Evolutionary conservation across 2,797 vertebrate species (phyloP).

Genomic region (Erethizon dorsatum): DNA sequence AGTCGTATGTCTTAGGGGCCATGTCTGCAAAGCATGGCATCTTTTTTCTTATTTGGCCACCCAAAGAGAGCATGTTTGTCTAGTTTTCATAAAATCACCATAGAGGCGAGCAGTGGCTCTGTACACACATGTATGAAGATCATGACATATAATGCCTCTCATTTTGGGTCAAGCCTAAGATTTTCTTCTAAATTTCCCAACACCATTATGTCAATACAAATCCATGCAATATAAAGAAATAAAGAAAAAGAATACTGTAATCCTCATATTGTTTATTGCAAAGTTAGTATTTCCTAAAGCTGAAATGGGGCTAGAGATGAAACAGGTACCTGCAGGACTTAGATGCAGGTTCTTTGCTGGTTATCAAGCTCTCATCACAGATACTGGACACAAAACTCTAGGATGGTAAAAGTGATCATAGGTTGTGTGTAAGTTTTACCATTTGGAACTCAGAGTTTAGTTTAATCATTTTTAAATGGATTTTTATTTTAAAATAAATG

Average conservation of each 20-base stretch:
- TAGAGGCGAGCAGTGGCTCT: neutral
- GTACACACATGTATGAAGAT: neutral
- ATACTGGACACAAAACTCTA: neutral
- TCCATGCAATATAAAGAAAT: neutral
- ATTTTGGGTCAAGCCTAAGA: neutral
- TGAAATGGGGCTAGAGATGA: neutral
- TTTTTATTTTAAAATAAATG: constrained; percentile 4
- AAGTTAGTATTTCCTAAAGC: neutral
- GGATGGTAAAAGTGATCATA: neutral
- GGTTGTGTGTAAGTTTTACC: neutral
- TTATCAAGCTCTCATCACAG: neutral
- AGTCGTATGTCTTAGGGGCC: neutral
- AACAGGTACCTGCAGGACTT: neutral
- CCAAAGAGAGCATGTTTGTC: neutral
- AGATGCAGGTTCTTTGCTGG: neutral
- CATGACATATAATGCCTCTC: neutral
- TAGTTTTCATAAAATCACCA: neutral
- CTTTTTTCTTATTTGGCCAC: neutral
- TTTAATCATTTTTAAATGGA: neutral
- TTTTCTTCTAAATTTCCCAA: neutral
- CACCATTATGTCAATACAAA: neutral
- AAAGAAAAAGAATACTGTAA: neutral
- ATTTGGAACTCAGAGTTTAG: neutral
- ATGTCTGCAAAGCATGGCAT: neutral
- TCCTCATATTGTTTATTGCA: neutral